Evolutionary conservation across 2,113 vertebrate species (phyloP).

Genomic region (Empidonax alnorum): DNA sequence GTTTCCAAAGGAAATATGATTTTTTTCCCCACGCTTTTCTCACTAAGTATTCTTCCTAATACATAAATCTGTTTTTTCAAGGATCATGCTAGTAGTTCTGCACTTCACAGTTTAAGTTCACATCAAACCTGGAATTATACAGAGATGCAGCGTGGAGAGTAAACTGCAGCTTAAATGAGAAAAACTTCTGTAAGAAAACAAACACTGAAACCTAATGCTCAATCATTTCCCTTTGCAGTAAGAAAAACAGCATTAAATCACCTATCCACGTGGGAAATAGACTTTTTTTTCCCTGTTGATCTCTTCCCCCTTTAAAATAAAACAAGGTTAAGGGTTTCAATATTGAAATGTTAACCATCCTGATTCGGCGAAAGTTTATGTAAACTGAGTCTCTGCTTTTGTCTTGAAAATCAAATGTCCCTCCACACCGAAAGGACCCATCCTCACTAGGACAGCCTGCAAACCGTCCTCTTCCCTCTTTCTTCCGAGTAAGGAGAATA

Average conservation of each 20-base stretch:
- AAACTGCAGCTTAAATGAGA: slow-evolving; percentile 80
- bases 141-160: slow-evolving; percentile 57
- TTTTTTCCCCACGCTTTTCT: not conserved
- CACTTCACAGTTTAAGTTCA: slow-evolving; percentile 68
- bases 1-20: not conserved
- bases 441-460: not conserved
- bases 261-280: slow-evolving; percentile 77
- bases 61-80: slow-evolving; percentile 63
- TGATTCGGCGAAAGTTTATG: slow-evolving; percentile 44
- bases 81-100: slow-evolving; percentile 35
- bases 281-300: not conserved
- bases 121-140: slow-evolving; percentile 76
- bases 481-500: not conserved
- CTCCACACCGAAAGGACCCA: not conserved
- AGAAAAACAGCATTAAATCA: slow-evolving; percentile 84
- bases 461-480: not conserved
- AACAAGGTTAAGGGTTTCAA: slow-evolving; percentile 57
- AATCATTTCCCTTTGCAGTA: slow-evolving; percentile 78
- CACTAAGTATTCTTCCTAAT: slow-evolving; percentile 3
- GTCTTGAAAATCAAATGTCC: not conserved
- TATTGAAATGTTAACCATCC: slow-evolving; percentile 46
- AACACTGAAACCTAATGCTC: slow-evolving; percentile 83
- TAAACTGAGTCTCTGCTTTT: slow-evolving; percentile 28
- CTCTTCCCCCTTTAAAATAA: slow-evolving; percentile 52
- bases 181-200: slow-evolving; percentile 84